Percentiles rank a stretch among this genome's conserved stretches.
Conservation (phyloP, 2,113 vertebrate genomes). For the Gymnarchus niloticus region DNA sequence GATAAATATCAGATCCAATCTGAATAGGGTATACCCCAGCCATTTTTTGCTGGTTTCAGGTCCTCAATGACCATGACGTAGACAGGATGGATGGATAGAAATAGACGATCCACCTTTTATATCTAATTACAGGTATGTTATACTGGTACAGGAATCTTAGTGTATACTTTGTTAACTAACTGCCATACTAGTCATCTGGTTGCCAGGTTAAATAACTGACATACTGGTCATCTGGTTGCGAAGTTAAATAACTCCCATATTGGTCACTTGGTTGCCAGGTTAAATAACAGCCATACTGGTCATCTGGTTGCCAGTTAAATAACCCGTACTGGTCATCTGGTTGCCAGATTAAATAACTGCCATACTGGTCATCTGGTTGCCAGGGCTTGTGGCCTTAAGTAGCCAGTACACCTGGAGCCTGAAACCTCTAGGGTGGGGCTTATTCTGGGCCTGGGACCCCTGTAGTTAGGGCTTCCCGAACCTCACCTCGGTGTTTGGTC, state of each 20-base stretch:
- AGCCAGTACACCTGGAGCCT: not conserved
- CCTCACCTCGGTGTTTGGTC: slow-evolving; percentile 48
- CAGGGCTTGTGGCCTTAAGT: too few relatives aligned
- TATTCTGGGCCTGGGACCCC: too few relatives aligned
- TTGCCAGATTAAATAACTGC: not conserved
- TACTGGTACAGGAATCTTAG: not conserved
- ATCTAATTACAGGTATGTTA: not conserved
- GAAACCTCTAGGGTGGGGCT: too few relatives aligned
- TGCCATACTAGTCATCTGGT: not conserved
- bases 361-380: too few relatives aligned
- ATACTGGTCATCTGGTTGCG: too few relatives aligned
- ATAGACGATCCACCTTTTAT: not conserved
- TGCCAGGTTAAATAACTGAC: too few relatives aligned
- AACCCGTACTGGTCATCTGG: too few relatives aligned
- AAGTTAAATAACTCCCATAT: too few relatives aligned
- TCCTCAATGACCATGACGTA: not conserved
- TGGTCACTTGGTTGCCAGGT: too few relatives aligned
- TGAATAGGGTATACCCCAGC: not conserved
- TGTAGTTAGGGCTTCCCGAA: not conserved
- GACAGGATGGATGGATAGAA: not conserved
- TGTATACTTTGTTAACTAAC: too few relatives aligned
- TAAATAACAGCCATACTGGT: not conserved
- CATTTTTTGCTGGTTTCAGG: not conserved
- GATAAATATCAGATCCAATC: not conserved
- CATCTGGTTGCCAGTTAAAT: too few relatives aligned